These are phyloP conservation scores for Urocynchramus pylzowi DNA, from an alignment of 2,113 vertebrate species.

Conservation along the genomic window DNA sequence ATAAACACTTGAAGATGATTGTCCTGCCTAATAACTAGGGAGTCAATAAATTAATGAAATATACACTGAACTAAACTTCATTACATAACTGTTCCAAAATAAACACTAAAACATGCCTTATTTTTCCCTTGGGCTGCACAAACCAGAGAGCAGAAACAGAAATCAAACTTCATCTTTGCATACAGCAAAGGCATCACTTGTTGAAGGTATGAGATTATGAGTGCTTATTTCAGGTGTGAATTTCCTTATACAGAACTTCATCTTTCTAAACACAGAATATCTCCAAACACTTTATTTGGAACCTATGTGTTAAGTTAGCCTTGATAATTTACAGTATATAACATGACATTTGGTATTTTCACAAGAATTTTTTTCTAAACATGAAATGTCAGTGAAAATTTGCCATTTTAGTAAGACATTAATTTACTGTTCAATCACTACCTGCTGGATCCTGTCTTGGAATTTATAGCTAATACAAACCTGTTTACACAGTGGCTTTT, in stretches of 20 bases:
- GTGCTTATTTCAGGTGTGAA: neutral
- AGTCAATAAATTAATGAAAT: neutral
- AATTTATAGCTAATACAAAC: conserved; percentile 19
- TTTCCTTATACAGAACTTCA: neutral
- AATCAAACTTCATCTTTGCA: neutral
- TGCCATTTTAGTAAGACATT: conserved; percentile 1
- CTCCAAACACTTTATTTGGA: neutral
- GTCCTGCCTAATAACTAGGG: neutral
- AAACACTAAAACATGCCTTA: neutral
- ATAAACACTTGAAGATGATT: neutral
- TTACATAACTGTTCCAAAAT: neutral
- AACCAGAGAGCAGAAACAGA: neutral
- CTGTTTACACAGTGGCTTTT: neutral
- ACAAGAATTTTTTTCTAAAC: neutral
- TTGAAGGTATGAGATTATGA: neutral
- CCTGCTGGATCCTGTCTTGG: neutral
- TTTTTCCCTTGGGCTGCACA: neutral
- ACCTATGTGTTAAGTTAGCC: neutral
- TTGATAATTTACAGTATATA: neutral
- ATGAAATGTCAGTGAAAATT: neutral
- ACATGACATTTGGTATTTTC: neutral
- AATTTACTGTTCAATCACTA: conserved; percentile 13
- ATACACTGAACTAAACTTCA: neutral
- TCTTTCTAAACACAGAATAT: neutral
- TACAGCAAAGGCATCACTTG: neutral